Base-by-base conservation (phyloP, 2,888 invertebrate species). In the Lasioglossum morio region DNA sequence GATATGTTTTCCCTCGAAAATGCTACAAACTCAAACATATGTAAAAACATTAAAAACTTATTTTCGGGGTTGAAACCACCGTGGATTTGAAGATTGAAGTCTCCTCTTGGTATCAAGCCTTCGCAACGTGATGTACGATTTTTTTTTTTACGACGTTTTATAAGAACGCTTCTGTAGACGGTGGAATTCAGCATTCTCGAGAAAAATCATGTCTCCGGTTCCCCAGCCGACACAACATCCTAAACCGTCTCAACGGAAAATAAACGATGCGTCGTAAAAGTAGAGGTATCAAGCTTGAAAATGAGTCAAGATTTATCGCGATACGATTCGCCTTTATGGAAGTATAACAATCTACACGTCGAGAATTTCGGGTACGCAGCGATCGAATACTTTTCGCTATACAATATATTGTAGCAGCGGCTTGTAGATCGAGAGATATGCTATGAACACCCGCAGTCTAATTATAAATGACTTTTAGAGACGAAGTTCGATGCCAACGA, bases 401-500 rank as follows among this genome's bases (percentile, higher is more conserved):
- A 60, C 23, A 3, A 53, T 60, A 60, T 14, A 60, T 60, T 30
- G 60, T 16, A 53, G 8, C 23, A 23, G 53, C 3, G 53, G 23
- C 53, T 53, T 1, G 53, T 53, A 3, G 53, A 60, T 60, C 60
- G 60, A 27, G 60, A 27, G 60, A 60, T n/a, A 27, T 27, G 60
- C 60, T 60, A 60, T 60, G 60, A 16, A 16, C 60, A 60, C 4
- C 60, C 27, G 27, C 60, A 27, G 27, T 60, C 60, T 60, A 60
- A 60, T 60, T 60, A 60, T 60, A 60, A 60, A 60, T 60, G 60
- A 60, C 60, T 60, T 60, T 60, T 60, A 27, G 27, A 60, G 60
- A 60, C 60, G 60, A 60, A 60, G 60, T 60, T 60, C 60, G 60
- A 60, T 60, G 60, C 60, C 60, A 60, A 60, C 60, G 60, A 60